Conservation (phyloP, 2,797 vertebrate genomes). For the Pseudochromis fuscus region DNA sequence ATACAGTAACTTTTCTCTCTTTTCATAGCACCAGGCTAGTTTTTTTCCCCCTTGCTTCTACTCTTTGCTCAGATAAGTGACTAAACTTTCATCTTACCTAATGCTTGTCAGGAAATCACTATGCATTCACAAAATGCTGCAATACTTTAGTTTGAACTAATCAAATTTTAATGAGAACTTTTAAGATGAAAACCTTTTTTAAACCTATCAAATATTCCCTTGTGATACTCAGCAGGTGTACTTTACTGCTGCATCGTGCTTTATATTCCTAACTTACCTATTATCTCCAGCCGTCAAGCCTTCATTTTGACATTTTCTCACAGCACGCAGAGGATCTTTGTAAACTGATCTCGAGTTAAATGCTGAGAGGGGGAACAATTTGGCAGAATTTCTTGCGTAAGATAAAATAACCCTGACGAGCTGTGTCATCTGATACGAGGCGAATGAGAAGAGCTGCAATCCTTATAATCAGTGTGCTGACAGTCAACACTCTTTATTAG, state of each 20-base stretch:
- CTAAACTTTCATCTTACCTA: background rate
- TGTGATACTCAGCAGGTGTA: background rate
- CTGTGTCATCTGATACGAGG: constrained; percentile 7
- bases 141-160: no score
- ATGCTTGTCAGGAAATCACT: no score
- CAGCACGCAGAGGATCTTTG: constrained; percentile 2
- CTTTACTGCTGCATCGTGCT: background rate
- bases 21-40: background rate
- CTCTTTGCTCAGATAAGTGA: background rate
- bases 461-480: constrained; percentile 36
- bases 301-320: background rate
- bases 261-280: background rate
- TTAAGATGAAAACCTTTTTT: background rate
- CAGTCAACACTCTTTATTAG: constrained; percentile 17
- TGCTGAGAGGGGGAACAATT: background rate
- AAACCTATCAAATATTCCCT: no score
- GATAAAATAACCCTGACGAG: constrained; percentile 22
- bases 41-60: background rate
- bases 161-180: no score
- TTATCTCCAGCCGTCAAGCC: background rate
- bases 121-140: no score
- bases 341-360: constrained; percentile 12
- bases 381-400: constrained; percentile 19
- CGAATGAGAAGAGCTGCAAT: constrained; percentile 31
- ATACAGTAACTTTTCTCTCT: background rate